phyloP scores from a whole-genome alignment of 1,140 invertebrate species.

The Geopemphigus sp. region DNA sequence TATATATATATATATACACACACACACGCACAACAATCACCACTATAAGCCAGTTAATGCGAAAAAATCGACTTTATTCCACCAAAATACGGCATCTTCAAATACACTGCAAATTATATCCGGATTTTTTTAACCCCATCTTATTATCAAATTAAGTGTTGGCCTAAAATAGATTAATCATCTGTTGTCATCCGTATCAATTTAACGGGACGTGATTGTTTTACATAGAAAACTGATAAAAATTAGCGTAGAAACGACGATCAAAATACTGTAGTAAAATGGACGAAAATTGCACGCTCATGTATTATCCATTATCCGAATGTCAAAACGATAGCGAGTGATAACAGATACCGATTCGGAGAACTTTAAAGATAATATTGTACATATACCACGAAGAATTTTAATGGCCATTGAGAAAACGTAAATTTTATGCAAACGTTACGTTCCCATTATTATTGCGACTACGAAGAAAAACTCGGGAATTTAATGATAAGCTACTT shows the following conservation, averaged over 20 bases:
- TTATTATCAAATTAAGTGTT: conserved; percentile 7
- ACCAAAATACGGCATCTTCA: background rate
- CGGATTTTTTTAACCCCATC: background rate
- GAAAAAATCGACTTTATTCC: background rate
- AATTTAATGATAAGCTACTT: background rate
- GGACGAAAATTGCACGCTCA: background rate
- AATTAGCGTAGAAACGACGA: background rate
- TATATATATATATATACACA: too few relatives aligned
- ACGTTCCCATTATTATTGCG: background rate
- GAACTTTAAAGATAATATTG: background rate
- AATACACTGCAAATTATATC: background rate
- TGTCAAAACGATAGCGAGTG: background rate
- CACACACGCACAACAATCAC: too few relatives aligned
- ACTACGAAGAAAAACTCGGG: background rate
- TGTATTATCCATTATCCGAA: background rate
- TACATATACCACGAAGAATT: too few relatives aligned
- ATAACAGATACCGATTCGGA: background rate
- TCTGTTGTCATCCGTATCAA: conserved; percentile 32
- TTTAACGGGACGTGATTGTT: conserved; percentile 20
- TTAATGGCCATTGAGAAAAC: background rate
- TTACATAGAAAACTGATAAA: background rate
- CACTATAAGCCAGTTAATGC: background rate
- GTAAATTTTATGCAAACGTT: conserved; percentile 1
- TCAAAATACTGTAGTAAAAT: background rate
- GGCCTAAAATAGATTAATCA: conserved; percentile 3